phyloP scores from a whole-genome alignment of 2,888 invertebrate genomes.

The Horisme vitalbata region DNA sequence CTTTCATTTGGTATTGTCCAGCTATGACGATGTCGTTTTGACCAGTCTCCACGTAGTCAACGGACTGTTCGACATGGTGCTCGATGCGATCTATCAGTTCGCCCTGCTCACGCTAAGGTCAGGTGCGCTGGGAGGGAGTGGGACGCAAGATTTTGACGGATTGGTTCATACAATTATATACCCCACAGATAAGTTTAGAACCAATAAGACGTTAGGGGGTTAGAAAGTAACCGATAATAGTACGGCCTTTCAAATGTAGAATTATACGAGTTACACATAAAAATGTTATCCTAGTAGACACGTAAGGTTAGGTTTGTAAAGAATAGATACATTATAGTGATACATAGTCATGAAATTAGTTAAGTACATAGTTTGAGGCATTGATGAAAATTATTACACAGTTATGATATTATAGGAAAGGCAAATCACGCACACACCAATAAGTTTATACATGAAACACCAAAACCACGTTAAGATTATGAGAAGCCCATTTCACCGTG shows the following conservation, averaged over 20 bases:
- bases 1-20: conserved; percentile 92
- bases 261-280: conserved; percentile 36
- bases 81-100: conserved; percentile 97
- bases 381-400: conserved; percentile 62
- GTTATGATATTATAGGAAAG: conserved; percentile 64
- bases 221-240: conserved; percentile 37
- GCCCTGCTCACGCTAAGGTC: conserved; percentile 86
- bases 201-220: conserved; percentile 59
- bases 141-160: conserved; percentile 59
- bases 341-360: conserved; percentile 31
- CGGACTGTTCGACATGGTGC: conserved; percentile 94
- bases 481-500: conserved; percentile 72
- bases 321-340: conserved; percentile 64
- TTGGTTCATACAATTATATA: conserved; percentile 73
- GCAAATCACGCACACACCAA: conserved; percentile 82
- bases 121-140: conserved; percentile 65
- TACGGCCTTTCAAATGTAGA: conserved; percentile 31
- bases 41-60: conserved; percentile 92
- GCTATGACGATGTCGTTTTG: conserved; percentile 90
- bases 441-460: conserved; percentile 60
- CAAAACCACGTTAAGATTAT: conserved; percentile 55
- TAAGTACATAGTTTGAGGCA: conserved; percentile 42
- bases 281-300: conserved; percentile 41
- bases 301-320: conserved; percentile 29
- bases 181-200: conserved; percentile 53